phyloP scores from a whole-genome alignment of 2,797 vertebrate genomes.

The Muraenolepis orangiensis region DNA sequence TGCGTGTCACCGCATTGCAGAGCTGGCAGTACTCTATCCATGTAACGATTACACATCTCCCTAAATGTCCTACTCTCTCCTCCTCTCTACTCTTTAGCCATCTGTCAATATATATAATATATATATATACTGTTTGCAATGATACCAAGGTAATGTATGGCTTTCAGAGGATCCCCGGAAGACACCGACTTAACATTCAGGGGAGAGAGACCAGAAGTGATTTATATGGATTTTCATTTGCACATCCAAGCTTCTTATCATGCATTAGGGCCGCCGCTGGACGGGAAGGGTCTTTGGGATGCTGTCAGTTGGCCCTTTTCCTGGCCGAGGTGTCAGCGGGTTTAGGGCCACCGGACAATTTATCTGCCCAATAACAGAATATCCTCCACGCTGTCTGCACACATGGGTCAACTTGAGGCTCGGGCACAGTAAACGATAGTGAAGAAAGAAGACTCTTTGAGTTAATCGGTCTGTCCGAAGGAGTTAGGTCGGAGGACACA shows the following conservation, averaged over 20 bases:
- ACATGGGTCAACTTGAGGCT: slow-evolving; percentile 31
- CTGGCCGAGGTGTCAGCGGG: slow-evolving; percentile 34
- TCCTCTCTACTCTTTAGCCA: slow-evolving; percentile 20
- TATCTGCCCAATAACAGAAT: slow-evolving; percentile 47
- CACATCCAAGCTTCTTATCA: slow-evolving; percentile 46
- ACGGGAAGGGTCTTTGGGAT: slow-evolving; percentile 52
- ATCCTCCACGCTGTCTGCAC: slow-evolving; percentile 35
- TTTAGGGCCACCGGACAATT: slow-evolving; percentile 43
- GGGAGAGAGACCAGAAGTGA: slow-evolving; percentile 40
- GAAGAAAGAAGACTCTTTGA: not conserved
- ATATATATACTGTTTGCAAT: slow-evolving; percentile 45
- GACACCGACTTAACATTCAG: slow-evolving; percentile 41
- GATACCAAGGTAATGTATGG: slow-evolving; percentile 31
- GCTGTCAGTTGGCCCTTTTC: slow-evolving; percentile 53
- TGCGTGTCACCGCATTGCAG: not conserved
- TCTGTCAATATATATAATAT: slow-evolving; percentile 34
- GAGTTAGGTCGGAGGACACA: slow-evolving; percentile 44
- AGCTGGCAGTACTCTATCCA: slow-evolving; percentile 7
- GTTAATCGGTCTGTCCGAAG: slow-evolving; percentile 20
- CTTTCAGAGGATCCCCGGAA: slow-evolving; percentile 37
- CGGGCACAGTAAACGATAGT: slow-evolving; percentile 27
- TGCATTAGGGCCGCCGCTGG: slow-evolving; percentile 57
- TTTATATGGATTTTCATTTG: slow-evolving; percentile 66
- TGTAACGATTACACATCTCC: slow-evolving; percentile 12
- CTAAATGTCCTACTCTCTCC: slow-evolving; percentile 5